Evolutionary conservation across 2,888 invertebrate species (phyloP).

Genomic region (Hypolimnas misippus): DNA sequence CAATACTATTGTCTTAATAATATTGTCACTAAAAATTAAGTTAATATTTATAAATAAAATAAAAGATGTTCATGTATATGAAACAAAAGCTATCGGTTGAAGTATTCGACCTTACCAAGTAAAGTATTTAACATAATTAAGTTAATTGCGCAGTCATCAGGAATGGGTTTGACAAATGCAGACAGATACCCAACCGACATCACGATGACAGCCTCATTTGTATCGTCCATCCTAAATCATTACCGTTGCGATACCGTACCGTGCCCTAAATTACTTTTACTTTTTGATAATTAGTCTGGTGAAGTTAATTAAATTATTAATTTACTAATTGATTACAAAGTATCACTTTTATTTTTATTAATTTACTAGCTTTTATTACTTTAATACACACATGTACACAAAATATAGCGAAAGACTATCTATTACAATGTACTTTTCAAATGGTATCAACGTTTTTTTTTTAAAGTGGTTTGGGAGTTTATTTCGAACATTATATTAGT

Average conservation of each 20-base stretch:
- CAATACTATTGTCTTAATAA: no score
- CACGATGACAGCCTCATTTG: conserved; percentile 75
- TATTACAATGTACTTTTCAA: no score
- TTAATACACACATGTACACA: no score
- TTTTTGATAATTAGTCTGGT: conserved; percentile 9
- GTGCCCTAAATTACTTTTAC: conserved; percentile 4
- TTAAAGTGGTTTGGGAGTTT: no score
- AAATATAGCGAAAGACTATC: no score
- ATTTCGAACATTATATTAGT: no score
- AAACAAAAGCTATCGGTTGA: not conserved
- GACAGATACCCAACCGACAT: conserved; percentile 65
- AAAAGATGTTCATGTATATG: not conserved
- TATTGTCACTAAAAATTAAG: not conserved
- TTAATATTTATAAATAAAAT: not conserved
- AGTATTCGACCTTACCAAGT: not conserved
- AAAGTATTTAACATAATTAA: conserved; percentile 51
- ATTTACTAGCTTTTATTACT: no score
- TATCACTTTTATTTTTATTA: not conserved
- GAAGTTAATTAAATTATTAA: not conserved
- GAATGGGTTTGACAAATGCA: conserved; percentile 65
- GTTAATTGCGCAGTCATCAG: conserved; percentile 60
- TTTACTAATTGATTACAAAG: not conserved
- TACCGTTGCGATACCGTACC: conserved; percentile 41
- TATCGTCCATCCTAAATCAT: conserved; percentile 64
- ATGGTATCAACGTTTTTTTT: no score